Evolutionary conservation across 1,140 invertebrate genomes (phyloP), one percentile per base, ranked within the genome.

Genomic region (Sitobion miscanthi): DNA sequence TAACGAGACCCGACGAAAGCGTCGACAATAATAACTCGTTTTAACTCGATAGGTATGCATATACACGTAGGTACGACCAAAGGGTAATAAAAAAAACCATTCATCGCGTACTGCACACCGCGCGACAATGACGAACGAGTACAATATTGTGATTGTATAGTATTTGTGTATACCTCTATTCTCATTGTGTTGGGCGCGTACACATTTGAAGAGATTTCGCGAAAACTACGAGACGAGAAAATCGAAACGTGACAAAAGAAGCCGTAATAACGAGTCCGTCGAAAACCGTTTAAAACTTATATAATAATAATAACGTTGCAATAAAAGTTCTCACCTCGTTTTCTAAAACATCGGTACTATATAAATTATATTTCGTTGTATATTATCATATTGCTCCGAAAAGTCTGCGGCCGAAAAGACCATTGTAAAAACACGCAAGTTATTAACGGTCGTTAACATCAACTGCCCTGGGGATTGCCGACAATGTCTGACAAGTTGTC

Each of bases 261-360:
- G 30, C n/a, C 62, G 25, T 42, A 42, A n/a, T 77, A 77, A 77
- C 62, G n/a, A 77, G 62, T 77, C 30, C 62, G 30, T 20, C 30
- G n/a, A 77, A 77, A 77, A 77, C 17, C 62, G 62, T 77, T 77
- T 77, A 77, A 77, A 77, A 77, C 30, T 77, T 77, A 77, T 77
- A n/a, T 17, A 77, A 77, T 77, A 54, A 17, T 54, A 54, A 52
- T 52, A 49, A 14, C 0, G 14, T 21, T 54, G 6, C n/a, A n/a
- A n/a, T 77, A 77, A 77, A 77, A 77, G 62, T 77, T 77, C 30
- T 77, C 5, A 77, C 62, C 30, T 77, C 14, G 62, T 77, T 35
- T 4, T n/a, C 62, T 0, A 14, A 5, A 30, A 69, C 9, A 69
- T 69, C 11, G 30, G 62, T 5, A n/a, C 62, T 17, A n/a, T 30